Conservation (phyloP, 2,113 vertebrate species). For the Scalopus aquaticus region DNA sequence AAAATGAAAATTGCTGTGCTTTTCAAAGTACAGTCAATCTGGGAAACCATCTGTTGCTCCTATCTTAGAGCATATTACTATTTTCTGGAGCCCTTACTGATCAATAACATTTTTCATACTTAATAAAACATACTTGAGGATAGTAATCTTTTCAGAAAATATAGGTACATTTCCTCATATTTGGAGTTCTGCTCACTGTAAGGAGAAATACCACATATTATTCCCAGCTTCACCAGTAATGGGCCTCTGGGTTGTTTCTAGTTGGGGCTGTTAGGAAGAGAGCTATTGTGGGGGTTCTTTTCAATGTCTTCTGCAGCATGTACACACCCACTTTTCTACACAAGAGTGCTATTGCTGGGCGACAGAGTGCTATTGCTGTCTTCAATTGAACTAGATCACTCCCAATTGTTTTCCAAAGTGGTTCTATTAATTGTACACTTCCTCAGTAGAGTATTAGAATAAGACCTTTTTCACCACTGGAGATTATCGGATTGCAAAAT, state of each 20-base stretch:
- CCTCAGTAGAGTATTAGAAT: neutral
- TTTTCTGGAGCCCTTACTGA: neutral
- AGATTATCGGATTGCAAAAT: neutral
- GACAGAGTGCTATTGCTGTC: neutral
- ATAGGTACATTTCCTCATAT: neutral
- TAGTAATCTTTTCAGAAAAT: neutral
- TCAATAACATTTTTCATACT: neutral
- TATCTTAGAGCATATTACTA: neutral
- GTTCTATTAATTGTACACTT: neutral
- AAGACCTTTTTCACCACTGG: neutral
- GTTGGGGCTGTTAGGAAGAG: neutral
- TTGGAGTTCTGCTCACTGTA: neutral
- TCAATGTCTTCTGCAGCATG: neutral
- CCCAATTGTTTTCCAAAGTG: neutral
- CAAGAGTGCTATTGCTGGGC: neutral
- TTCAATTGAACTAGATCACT: neutral
- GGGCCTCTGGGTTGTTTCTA: neutral
- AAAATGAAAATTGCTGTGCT: neutral
- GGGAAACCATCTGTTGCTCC: neutral
- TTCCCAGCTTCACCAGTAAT: neutral
- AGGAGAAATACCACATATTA: neutral
- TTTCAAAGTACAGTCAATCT: slow-evolving; percentile 26
- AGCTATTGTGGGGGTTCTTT: neutral
- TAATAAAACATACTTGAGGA: neutral
- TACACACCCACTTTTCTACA: neutral